A percentile compares a stretch with the other conserved stretches of the same genome.
phyloP scores from a whole-genome alignment of 2,113 vertebrate genomes.

The Gallinago paraguaiae region DNA sequence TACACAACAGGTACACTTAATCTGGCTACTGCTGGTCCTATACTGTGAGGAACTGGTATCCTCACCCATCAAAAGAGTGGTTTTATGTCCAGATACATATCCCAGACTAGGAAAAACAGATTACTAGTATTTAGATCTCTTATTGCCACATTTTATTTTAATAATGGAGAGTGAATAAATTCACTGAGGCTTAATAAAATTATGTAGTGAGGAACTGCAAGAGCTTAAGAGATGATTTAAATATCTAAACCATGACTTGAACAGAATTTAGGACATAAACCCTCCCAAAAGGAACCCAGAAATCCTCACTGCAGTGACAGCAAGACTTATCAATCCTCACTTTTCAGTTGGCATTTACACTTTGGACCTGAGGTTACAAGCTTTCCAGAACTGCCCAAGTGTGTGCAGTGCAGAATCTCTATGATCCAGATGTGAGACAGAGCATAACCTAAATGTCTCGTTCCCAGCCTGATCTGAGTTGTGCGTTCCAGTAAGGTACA shows the following conservation, averaged over 20 bases:
- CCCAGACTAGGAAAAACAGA: neutral
- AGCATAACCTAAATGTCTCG: neutral
- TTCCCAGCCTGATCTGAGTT: neutral
- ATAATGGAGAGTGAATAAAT: neutral
- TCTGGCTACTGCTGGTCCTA: neutral
- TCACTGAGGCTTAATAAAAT: neutral
- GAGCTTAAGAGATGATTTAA: neutral
- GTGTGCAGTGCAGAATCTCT: neutral
- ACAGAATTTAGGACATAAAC: neutral
- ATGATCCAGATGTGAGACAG: neutral
- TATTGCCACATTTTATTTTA: neutral
- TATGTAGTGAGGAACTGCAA: neutral
- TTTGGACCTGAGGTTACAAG: neutral
- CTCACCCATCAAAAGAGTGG: neutral
- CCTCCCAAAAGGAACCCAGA: neutral
- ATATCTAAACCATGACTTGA: neutral
- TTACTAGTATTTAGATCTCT: neutral
- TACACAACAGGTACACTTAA: constrained; percentile 7
- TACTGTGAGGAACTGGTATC: neutral
- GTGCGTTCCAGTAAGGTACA: neutral
- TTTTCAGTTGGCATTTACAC: neutral
- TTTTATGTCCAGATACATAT: neutral
- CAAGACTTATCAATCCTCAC: neutral
- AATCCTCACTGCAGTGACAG: neutral
- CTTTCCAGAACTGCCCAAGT: neutral